These are phyloP conservation scores for Saturnia pavonia DNA, from an alignment of 2,888 invertebrate genomes.

Conservation along the genomic window DNA sequence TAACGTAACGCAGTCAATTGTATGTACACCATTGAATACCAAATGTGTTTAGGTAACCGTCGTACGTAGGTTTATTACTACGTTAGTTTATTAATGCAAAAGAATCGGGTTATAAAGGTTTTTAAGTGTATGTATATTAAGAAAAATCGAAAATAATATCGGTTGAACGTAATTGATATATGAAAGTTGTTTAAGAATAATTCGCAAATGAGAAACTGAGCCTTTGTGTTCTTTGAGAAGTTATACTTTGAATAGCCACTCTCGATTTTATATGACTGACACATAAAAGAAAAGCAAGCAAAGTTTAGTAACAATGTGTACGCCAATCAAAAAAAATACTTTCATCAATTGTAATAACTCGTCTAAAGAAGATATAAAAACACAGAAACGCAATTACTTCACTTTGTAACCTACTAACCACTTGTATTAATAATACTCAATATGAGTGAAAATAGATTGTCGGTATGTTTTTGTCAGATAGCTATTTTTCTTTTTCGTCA, in stretches of 20 bases:
- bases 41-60: constrained; percentile 42
- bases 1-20: constrained; percentile 75
- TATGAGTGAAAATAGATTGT: constrained; percentile 38
- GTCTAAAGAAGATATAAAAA: background rate
- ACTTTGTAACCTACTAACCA: background rate
- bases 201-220: background rate
- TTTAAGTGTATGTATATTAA: background rate
- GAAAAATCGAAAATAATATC: background rate
- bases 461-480: constrained; percentile 62
- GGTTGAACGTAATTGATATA: background rate
- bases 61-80: constrained; percentile 49
- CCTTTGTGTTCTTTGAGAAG: no score
- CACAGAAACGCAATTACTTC: background rate
- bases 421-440: background rate
- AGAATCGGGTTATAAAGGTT: constrained; percentile 24
- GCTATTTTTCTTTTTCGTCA: constrained; percentile 63
- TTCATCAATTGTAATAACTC: no score
- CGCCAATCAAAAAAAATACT: no score
- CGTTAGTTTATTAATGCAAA: constrained; percentile 48
- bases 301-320: no score
- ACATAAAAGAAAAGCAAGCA: no score
- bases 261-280: no score
- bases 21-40: constrained; percentile 54
- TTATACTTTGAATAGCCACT: no score
- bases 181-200: background rate